phyloP scores from a whole-genome alignment of 2,113 vertebrate genomes.

The Pseudopodoces humilis region DNA sequence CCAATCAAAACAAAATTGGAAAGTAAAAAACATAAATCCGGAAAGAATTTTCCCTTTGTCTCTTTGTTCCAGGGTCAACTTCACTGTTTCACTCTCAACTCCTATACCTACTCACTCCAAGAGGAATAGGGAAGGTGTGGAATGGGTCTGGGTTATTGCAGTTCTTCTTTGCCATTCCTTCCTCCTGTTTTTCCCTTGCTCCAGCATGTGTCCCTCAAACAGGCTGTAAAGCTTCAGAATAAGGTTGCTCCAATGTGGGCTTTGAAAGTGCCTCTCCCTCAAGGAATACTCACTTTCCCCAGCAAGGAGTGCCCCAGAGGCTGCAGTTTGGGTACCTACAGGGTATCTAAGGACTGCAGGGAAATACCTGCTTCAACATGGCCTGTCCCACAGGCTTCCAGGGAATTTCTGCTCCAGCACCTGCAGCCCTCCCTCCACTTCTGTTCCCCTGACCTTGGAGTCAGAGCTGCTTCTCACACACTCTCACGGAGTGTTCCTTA shows the following conservation, averaged over 20 bases:
- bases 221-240: neutral
- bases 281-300: neutral
- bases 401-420: neutral
- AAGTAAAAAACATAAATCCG: neutral
- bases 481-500: neutral
- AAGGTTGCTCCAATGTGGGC: neutral
- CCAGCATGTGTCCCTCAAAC: neutral
- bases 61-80: neutral
- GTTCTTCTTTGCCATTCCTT: neutral
- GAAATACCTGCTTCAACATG: neutral
- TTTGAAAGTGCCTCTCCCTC: fast-evolving
- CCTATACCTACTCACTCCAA: neutral
- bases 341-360: no score
- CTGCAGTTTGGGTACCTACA: neutral
- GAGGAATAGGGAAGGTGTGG: fast-evolving
- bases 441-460: neutral
- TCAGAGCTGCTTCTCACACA: neutral
- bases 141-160: neutral
- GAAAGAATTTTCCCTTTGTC: neutral
- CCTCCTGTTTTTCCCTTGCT: neutral
- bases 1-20: neutral
- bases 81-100: neutral
- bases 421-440: neutral
- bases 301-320: fast-evolving
- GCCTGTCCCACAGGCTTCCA: neutral